A percentile compares a stretch with the other conserved stretches of the same genome.
Conservation (phyloP, 2,888 invertebrate species). For the Euzophera pinguis region DNA sequence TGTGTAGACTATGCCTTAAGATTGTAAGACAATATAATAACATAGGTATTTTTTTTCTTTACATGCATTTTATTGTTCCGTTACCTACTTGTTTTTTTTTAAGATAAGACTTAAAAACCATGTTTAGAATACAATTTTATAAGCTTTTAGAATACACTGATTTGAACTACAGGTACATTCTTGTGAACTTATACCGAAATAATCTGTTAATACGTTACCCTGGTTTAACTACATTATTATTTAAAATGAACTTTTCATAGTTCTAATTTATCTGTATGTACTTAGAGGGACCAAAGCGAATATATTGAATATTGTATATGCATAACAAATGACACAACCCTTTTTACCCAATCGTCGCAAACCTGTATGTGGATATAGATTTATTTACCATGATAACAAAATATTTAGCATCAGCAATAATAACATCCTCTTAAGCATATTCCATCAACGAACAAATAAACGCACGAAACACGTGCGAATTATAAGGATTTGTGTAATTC, state of each 20-base stretch:
- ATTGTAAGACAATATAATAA: conserved; percentile 15
- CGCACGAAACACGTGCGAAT: conserved; percentile 29
- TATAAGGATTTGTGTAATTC: conserved; percentile 32
- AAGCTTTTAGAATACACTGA: conserved; percentile 36
- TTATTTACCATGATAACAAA: conserved; percentile 47
- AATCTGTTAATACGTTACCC: conserved; percentile 50
- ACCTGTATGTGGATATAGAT: conserved; percentile 55
- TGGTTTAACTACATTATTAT: conserved; percentile 48
- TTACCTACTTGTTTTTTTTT: conserved; percentile 19
- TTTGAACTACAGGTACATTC: conserved; percentile 35
- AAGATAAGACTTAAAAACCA: conserved; percentile 20
- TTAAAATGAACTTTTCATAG: conserved; percentile 32
- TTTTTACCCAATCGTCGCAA: conserved; percentile 64
- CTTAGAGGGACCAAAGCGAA: conserved; percentile 47
- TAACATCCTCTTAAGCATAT: conserved; percentile 27
- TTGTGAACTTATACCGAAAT: conserved; percentile 39
- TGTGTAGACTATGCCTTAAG: conserved; percentile 22
- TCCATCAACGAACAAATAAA: conserved; percentile 23
- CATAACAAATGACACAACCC: conserved; percentile 75
- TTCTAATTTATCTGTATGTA: conserved; percentile 36
- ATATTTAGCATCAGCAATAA: conserved; percentile 35
- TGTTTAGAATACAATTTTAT: conserved; percentile 23
- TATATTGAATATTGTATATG: conserved; percentile 62
- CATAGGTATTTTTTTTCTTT: conserved; percentile 6
- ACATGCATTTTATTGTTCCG: conserved; percentile 20